These are phyloP conservation scores for Odontocolon sp. DNA, from an alignment of 2,888 invertebrate genomes.

Conservation along the genomic window DNA sequence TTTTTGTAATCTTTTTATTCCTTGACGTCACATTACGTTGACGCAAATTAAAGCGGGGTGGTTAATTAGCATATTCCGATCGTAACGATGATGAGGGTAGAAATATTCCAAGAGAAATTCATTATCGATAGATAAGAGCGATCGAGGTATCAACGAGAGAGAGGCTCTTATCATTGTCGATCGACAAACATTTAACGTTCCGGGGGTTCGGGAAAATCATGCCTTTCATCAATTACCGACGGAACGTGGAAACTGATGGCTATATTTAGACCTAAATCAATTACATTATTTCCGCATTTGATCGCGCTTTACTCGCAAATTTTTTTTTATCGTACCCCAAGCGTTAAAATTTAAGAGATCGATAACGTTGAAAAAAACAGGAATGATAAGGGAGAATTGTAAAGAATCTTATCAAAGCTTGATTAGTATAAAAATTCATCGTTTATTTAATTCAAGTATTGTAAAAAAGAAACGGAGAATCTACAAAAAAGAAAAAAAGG, in stretches of 20 bases:
- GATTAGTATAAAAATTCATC: conserved; percentile 38
- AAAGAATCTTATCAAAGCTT: too few species aligned
- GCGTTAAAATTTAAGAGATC: neutral
- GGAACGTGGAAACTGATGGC: conserved; percentile 27
- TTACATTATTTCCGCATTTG: conserved; percentile 58
- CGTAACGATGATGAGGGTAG: too few species aligned
- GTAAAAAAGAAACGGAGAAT: neutral
- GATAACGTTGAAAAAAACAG: neutral
- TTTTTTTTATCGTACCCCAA: conserved; percentile 29
- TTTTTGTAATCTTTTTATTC: neutral
- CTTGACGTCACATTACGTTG: too few species aligned
- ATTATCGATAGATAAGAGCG: neutral
- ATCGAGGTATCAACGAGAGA: neutral
- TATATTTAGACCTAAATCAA: conserved; percentile 62
- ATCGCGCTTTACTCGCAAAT: conserved; percentile 38
- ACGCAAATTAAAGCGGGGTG: too few species aligned
- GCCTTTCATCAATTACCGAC: conserved; percentile 56
- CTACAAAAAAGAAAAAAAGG: conserved; percentile 3
- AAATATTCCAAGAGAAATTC: too few species aligned
- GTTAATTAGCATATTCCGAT: too few species aligned
- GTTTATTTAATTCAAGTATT: conserved; percentile 43
- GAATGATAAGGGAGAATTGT: neutral
- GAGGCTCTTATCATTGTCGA: neutral
- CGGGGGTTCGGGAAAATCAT: conserved; percentile 43
- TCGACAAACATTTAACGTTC: neutral